phyloP scores from a whole-genome alignment of 1,140 invertebrate genomes.

The Zelostemma sp. region DNA sequence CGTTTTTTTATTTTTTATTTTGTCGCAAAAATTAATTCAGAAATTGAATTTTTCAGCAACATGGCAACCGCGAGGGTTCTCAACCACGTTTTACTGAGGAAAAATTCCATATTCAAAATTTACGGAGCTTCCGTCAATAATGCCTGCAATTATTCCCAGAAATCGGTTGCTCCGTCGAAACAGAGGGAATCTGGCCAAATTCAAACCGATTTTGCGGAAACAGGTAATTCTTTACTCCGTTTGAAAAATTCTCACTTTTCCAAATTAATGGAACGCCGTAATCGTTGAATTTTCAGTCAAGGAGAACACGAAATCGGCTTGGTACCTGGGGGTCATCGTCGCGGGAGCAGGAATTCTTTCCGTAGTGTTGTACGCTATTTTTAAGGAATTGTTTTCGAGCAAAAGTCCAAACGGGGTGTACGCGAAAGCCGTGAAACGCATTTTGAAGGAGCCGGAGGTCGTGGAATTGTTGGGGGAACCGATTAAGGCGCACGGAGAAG shows the following conservation, averaged over 20 bases:
- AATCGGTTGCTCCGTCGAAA: conserved; percentile 46
- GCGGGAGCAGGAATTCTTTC: conserved; percentile 82
- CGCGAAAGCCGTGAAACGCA: conserved; percentile 80
- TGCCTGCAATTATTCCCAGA: conserved; percentile 43
- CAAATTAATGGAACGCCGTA: conserved; percentile 8
- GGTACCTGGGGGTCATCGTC: conserved; percentile 85
- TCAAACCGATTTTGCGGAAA: conserved; percentile 55
- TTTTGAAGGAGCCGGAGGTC: conserved; percentile 78
- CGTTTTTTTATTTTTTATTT: no score
- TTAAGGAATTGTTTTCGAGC: conserved; percentile 87
- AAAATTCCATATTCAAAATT: conserved; percentile 18
- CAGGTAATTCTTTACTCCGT: conserved; percentile 52
- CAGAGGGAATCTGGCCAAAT: conserved; percentile 44
- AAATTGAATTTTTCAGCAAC: conserved; percentile 14
- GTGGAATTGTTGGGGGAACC: conserved; percentile 84
- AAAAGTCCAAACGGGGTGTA: conserved; percentile 90
- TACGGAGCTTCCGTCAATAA: conserved; percentile 19
- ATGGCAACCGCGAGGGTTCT: conserved; percentile 57
- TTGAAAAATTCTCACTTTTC: conserved; percentile 4
- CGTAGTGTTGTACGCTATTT: conserved; percentile 85
- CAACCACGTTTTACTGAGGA: conserved; percentile 41
- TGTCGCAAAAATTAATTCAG: not conserved
- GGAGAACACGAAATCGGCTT: conserved; percentile 87
- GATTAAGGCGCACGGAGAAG: conserved; percentile 91
- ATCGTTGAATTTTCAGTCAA: conserved; percentile 74